These are phyloP conservation scores for Torymus aiolomorphi DNA, from an alignment of 2,888 invertebrate species.

Conservation along the genomic window DNA sequence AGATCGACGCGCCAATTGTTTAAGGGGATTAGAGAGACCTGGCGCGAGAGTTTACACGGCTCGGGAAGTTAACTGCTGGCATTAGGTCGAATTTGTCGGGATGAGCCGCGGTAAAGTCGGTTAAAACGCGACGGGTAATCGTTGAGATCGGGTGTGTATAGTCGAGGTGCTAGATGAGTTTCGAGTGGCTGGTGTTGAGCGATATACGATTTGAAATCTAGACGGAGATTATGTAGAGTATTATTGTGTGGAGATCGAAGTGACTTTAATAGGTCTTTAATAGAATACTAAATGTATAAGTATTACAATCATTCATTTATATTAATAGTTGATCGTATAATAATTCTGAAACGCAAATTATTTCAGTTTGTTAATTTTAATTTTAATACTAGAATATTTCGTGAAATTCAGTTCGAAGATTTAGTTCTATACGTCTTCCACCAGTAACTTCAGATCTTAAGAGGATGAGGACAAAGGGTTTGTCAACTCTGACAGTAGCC, in stretches of 20 bases:
- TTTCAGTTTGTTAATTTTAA: too few species aligned
- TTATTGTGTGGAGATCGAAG: too few species aligned
- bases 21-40: slow-evolving; percentile 67
- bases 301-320: too few species aligned
- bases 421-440: too few species aligned
- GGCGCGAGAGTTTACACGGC: slow-evolving; percentile 66
- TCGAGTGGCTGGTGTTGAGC: neutral
- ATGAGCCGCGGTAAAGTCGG: slow-evolving; percentile 63
- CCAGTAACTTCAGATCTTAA: neutral
- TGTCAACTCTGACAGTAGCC: slow-evolving; percentile 59
- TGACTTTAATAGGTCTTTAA: too few species aligned
- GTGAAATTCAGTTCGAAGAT: too few species aligned
- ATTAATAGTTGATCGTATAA: too few species aligned
- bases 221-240: slow-evolving; percentile 13
- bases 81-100: slow-evolving; percentile 65
- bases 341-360: too few species aligned
- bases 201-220: slow-evolving; percentile 16
- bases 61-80: slow-evolving; percentile 60
- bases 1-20: slow-evolving; percentile 67
- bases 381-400: too few species aligned
- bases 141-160: neutral
- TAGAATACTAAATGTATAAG: too few species aligned
- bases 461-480: slow-evolving; percentile 37
- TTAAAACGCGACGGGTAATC: slow-evolving; percentile 57
- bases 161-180: slow-evolving; percentile 5